Base-by-base conservation (phyloP, 2,797 vertebrate genomes). In the Huso huso region DNA sequence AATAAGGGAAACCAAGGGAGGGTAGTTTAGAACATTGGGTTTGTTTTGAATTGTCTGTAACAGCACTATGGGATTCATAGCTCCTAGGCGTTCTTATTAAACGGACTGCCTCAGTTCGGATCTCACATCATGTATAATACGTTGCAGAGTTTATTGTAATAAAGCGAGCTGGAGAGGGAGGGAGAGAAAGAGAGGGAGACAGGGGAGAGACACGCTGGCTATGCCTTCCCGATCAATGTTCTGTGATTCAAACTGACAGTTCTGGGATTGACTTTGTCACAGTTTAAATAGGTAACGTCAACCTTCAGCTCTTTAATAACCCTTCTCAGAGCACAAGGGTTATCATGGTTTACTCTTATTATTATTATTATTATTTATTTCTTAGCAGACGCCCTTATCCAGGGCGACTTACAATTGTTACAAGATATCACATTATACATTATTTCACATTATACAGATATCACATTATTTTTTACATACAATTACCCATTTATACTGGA, bases 211-310 rank as follows among this genome's bases (percentile, higher is more conserved):
- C 18, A 15, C 62, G 62, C 51, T 51, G 50, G 15, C 53, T 53
- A n/a, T 64, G 60, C 62, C 63, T 50, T 67, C 49, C 51, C 70
- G 77, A 79, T 77, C 75, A 77, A 71, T 74, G 75, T 70, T 74
- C 51, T 72, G 69, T 78, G 75, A 75, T 76, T 70, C 65, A 70
- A 75, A 73, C 71, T 78, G 78, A 79, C 78, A 79, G 75, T 68
- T 61, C 67, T 65, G 62, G 77, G 78, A 79, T 79, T 76, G 78
- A 76, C 76, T 79, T 74, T 74, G 76, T 79, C 75, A 76, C 75
- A 73, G 73, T 75, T 73, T 76, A 75, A 76, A 75, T 71, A 74
- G 70, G 64, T 70, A 68, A 70, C 49, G 73, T 74, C 63, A 72
- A 69, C 73, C 69, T 66, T 63, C 58, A 65, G 61, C 13, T 61